Evolutionary conservation across 2,888 invertebrate genomes (phyloP).

Genomic region (Lissocephala sabroskyi): DNA sequence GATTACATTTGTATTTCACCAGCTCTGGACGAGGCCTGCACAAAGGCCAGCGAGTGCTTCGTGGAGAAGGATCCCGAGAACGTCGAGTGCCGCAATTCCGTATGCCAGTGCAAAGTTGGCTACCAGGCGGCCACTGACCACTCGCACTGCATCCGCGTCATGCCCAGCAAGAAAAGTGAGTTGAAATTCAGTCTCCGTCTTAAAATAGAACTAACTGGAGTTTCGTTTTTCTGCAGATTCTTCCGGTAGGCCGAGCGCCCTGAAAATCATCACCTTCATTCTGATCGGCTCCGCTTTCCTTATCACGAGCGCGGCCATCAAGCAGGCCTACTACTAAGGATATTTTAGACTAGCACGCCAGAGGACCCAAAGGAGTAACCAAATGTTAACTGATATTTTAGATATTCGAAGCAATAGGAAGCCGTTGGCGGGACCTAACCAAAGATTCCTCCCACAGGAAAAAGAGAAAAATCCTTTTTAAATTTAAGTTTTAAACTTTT

Average conservation of each 20-base stretch:
- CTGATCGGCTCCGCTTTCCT: slow-evolving; percentile 71
- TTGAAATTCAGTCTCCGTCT: too few species aligned
- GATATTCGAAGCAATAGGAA: too few species aligned
- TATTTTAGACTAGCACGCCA: too few species aligned
- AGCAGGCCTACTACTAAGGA: slow-evolving; percentile 68
- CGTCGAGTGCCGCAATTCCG: slow-evolving; percentile 70
- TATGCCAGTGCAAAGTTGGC: slow-evolving; percentile 70
- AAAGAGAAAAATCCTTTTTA: too few species aligned
- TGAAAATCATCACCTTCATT: slow-evolving; percentile 71
- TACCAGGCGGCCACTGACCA: slow-evolving; percentile 53
- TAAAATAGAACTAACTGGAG: not conserved
- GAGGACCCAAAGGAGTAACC: not conserved
- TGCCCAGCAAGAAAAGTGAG: slow-evolving; percentile 68
- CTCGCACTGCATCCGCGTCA: slow-evolving; percentile 60
- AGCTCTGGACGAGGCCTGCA: slow-evolving; percentile 65
- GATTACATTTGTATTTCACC: not conserved
- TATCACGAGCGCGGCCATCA: slow-evolving; percentile 71
- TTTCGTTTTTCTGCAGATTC: slow-evolving; percentile 63
- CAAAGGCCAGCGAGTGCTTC: slow-evolving; percentile 66
- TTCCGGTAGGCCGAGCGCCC: slow-evolving; percentile 73
- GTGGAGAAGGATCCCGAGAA: slow-evolving; percentile 65
- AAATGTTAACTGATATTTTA: not conserved
- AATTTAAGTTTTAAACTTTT: too few species aligned
- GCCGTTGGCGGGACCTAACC: too few species aligned
- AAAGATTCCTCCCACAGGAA: too few species aligned